Conservation (phyloP, 2,113 vertebrate genomes). For the Melanerpes aurifrons region DNA sequence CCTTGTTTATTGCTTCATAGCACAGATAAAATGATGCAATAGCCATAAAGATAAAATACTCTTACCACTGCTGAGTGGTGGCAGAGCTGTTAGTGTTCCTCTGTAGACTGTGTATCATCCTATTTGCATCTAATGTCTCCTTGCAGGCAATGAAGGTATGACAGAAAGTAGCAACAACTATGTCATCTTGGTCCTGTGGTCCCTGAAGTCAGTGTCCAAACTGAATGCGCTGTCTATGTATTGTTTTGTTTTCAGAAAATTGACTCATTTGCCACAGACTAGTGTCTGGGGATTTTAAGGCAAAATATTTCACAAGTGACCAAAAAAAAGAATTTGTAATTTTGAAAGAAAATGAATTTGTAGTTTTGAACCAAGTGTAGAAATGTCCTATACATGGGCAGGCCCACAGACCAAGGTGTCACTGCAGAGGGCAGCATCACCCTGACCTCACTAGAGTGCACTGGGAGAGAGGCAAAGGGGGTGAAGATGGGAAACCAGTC, state of each 20-base stretch:
- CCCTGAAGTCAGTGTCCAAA: not conserved
- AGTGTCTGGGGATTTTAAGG: not conserved
- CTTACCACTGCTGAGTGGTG: not conserved
- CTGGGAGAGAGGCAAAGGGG: not conserved
- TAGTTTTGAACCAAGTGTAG: not conserved
- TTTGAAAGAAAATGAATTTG: not conserved
- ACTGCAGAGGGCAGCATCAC: not conserved
- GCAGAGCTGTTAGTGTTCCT: not conserved
- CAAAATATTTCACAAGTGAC: not conserved
- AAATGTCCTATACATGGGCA: not conserved
- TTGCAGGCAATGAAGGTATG: not conserved
- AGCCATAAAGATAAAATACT: not conserved
- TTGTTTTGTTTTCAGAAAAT: not conserved
- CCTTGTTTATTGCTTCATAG: not conserved
- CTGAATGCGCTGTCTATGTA: not conserved
- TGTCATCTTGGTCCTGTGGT: not conserved
- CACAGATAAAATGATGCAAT: not conserved
- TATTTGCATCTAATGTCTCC: not conserved
- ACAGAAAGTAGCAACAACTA: not conserved
- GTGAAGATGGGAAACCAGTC: not conserved
- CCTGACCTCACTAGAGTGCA: not conserved
- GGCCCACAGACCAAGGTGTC: not conserved
- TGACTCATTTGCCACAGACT: not conserved
- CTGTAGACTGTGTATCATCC: not conserved
- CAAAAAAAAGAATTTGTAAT: not conserved